Evolutionary conservation across 2,113 vertebrate species (phyloP), one percentile per base, ranked within the genome.

Genomic region (Hippocampus zosterae): DNA sequence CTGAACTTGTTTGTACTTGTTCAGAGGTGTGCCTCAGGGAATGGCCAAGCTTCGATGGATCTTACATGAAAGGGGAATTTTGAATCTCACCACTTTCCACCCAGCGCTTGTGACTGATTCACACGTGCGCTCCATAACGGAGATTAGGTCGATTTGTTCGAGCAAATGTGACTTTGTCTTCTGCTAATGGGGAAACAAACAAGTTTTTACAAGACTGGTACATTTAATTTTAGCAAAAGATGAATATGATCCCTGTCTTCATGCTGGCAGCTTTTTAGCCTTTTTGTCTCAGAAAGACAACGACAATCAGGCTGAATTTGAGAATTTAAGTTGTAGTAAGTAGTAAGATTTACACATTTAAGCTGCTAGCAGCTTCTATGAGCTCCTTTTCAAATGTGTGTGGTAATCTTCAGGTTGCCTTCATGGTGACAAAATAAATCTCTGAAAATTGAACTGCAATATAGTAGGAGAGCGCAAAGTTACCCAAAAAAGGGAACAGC

Each of bases 1-100:
- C 61, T 73, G 66, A 84, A 84, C 88, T 21, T 87, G 85, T 66
- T 73, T 53, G 65, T 67, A 81, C 88, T 76, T 84, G 82, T 68
- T 82, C 50, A n/a, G 67, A n/a, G 42, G 59, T 44, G 50, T 64
- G 81, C 85, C 81, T 71, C 16, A 2, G 70, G 85, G 72, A 78
- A 69, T 27, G 67, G 10, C 33, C 25, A 70, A 57, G 59, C 37
- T 42, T 62, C 40, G 68, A 60, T 61, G 61, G 71, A 33, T 33
- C 29, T 33, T 33, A 4, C 67, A 71, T 57, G 41, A 69, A 66
- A 37, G 59, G 25, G 65, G 62, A 19, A 60, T 75, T 75, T 75
- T 71, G 61, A 65, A 67, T n/a, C 25, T 37, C 27, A 67, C 23
- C 55, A 23, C 52, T 27, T 67, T 23, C n/a, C 59, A 55, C 27